Percentiles rank a stretch among this genome's conserved stretches.
Conservation (phyloP, 1,140 invertebrate genomes). For the Octopus sinensis region DNA sequence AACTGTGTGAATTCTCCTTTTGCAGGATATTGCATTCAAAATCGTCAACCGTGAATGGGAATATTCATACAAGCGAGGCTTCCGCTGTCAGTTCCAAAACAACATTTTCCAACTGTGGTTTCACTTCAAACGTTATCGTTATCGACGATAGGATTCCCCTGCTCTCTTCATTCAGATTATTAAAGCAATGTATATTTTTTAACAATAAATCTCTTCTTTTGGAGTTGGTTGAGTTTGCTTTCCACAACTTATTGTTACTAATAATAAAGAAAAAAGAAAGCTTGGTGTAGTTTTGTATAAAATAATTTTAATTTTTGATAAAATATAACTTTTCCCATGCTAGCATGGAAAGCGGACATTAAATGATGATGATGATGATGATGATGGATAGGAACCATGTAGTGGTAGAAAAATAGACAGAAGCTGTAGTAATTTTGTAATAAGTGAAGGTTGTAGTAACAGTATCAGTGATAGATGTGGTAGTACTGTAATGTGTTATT, state of each 20-base stretch:
- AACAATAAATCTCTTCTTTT: not conserved
- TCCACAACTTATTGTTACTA: not conserved
- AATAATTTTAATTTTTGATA: not conserved
- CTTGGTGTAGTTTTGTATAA: not conserved
- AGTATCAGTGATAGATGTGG: no score
- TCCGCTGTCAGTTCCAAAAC: conserved; percentile 97
- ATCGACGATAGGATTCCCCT: conserved; percentile 72
- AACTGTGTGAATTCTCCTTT: conserved; percentile 15
- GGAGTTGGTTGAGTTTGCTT: not conserved
- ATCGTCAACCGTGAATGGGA: conserved; percentile 99
- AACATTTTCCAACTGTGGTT: conserved; percentile 99
- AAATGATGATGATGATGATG: no score
- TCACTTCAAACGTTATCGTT: conserved; percentile 96
- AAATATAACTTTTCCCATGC: not conserved
- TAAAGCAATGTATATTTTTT: not conserved
- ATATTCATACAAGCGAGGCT: conserved; percentile 96
- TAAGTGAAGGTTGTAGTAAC: no score
- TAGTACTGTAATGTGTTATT: no score
- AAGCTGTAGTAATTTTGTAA: no score
- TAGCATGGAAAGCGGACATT: no score
- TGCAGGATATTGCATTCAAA: conserved; percentile 94
- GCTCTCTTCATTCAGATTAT: not conserved
- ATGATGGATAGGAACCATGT: no score
- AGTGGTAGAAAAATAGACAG: no score
- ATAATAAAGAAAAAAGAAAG: not conserved